phyloP scores from a whole-genome alignment of 2,113 vertebrate genomes.

The Calyptommatus sinebrachiatus region DNA sequence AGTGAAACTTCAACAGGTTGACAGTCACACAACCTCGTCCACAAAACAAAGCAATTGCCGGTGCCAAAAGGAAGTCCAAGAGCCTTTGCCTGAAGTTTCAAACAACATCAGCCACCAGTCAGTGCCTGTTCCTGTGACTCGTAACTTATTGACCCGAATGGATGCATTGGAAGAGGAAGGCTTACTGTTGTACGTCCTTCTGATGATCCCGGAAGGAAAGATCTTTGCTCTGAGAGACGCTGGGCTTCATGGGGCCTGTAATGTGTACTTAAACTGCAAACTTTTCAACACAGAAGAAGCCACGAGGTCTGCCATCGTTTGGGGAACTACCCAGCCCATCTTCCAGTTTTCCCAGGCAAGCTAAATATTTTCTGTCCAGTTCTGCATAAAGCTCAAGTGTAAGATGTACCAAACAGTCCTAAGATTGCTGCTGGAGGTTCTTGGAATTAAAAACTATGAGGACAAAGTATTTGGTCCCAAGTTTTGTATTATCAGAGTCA shows the following conservation, averaged over 20 bases:
- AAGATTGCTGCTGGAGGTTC: not conserved
- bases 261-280: conserved; percentile 89
- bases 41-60: not conserved
- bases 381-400: not conserved
- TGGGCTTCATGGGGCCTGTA: conserved; percentile 65
- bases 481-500: not conserved
- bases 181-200: conserved; percentile 80
- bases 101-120: not conserved
- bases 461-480: not conserved
- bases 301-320: conserved; percentile 77
- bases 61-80: conserved; percentile 12
- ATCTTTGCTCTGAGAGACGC: conserved; percentile 68
- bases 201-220: conserved; percentile 91
- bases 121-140: not conserved
- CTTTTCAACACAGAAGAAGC: conserved; percentile 85
- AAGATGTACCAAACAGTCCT: not conserved
- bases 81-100: not conserved
- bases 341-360: conserved; percentile 90
- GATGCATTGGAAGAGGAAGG: conserved; percentile 45
- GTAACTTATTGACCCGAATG: not conserved
- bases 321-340: conserved; percentile 80
- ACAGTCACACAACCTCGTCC: not conserved
- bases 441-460: not conserved
- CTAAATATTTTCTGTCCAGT: rapidly evolving
- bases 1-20: conserved; percentile 27